These are phyloP conservation scores for Enteromius mattozi DNA, from an alignment of 2,797 vertebrate genomes.

Conservation along the genomic window DNA sequence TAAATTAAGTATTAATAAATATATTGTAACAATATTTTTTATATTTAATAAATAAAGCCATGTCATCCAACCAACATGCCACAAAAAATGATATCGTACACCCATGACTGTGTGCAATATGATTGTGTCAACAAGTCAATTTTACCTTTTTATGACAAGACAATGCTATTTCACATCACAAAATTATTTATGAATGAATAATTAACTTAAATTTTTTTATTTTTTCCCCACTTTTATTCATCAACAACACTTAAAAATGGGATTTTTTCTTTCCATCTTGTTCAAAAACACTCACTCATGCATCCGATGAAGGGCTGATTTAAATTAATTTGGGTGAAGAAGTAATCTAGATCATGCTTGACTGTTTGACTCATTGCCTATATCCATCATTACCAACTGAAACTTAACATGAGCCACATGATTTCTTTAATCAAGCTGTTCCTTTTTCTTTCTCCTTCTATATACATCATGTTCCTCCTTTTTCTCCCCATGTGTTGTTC, in stretches of 20 bases:
- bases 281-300: background rate
- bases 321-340: constrained; percentile 2
- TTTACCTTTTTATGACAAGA: background rate
- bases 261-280: background rate
- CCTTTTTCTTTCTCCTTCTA: background rate
- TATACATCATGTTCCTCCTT: constrained; percentile 17
- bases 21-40: background rate
- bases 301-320: background rate
- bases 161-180: background rate
- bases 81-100: background rate
- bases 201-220: background rate
- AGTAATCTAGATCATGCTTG: background rate
- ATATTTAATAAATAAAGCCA: background rate
- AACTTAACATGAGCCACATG: constrained; percentile 21
- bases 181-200: background rate
- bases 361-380: background rate
- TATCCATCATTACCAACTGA: constrained; percentile 7
- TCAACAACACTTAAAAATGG: background rate
- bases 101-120: background rate
- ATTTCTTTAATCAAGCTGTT: constrained; percentile 31
- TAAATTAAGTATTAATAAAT: background rate
- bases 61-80: background rate
- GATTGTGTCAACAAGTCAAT: background rate
- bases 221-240: background rate
- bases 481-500: constrained; percentile 26